Evolutionary conservation across 2,888 invertebrate species (phyloP), one percentile per base, ranked within the genome.

Genomic region (Drosophila cognata): DNA sequence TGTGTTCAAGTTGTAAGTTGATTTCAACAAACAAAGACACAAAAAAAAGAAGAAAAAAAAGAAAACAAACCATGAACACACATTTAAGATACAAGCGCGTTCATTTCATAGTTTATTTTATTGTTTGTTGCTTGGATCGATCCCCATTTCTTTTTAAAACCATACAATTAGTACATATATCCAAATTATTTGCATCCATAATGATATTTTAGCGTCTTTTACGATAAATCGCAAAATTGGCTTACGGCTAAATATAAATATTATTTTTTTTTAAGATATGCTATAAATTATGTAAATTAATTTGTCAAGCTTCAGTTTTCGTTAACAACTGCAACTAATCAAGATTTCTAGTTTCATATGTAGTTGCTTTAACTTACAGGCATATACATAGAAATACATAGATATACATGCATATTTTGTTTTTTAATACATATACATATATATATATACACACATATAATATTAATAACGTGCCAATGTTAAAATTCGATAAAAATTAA

Each of bases 381-480:
- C 69, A 75, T 60, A 77, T 57, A 58, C 64, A 71, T 60, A 29
- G 1, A 50, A 8, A 53, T 31, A 31, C 6, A 56, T 68, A 82
- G 64, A 60, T n/a, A 72, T 66, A 82, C 35, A 62, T 31, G 60
- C 59, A 77, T 62, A 74, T 66, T 79, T 81, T 81, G 79, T 80
- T 91, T 79, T 78, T 59, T 75, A 80, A 79, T 72, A 73, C 74
- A 66, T 48, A 67, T 53, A 60, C 29, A 67, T 62, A 68, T 50
- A 73, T 65, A 61, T 59, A 67, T 63, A 67, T 53, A 67, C 57
- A 62, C 53, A 76, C 41, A 65, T 56, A 56, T 63, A 84, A 71
- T 83, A 79, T 82, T 79, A 74, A 75, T 83, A 89, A 83, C 73
- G 89, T 87, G 89, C 87, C 87, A 89, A 87, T 87, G 89, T 88